These are phyloP conservation scores for Amphibalanus amphitrite DNA, from an alignment of 1,140 invertebrate species.

Conservation along the genomic window DNA sequence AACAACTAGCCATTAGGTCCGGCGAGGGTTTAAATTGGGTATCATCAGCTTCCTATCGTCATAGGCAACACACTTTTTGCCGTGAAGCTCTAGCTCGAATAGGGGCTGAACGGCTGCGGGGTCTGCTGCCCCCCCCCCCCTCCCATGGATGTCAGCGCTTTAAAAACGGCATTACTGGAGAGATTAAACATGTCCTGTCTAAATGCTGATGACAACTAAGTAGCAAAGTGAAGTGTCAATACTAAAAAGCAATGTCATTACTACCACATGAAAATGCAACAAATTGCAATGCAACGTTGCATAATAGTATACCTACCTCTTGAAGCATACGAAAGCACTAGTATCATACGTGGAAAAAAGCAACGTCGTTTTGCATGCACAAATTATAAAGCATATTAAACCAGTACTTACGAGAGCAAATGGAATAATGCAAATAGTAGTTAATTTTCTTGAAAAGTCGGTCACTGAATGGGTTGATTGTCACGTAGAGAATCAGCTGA, in stretches of 20 bases:
- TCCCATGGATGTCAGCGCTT: too few relatives aligned
- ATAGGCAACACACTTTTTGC: too few relatives aligned
- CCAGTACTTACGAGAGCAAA: conserved; percentile 71
- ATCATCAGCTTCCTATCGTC: too few relatives aligned
- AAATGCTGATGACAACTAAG: too few relatives aligned
- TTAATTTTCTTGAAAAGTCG: conserved; percentile 69
- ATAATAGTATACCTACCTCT: conserved; percentile 7
- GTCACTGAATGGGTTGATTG: conserved; percentile 53
- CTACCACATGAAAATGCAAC: conserved; percentile 9
- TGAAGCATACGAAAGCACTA: neutral
- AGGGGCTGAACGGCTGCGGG: too few relatives aligned
- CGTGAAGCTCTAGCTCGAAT: too few relatives aligned
- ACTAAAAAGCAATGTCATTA: conserved; percentile 10
- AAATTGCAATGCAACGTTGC: neutral
- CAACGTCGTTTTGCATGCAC: neutral
- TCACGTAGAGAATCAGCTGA: conserved; percentile 55
- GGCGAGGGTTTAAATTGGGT: too few relatives aligned
- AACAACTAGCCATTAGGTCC: too few relatives aligned
- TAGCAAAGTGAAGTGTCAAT: conserved; percentile 9
- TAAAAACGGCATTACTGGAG: too few relatives aligned
- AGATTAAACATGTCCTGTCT: too few relatives aligned
- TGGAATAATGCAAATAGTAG: conserved; percentile 73
- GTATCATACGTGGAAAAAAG: conserved; percentile 4
- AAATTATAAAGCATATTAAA: conserved; percentile 2
- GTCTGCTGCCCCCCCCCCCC: too few relatives aligned